These are phyloP conservation scores for Ameiurus melas DNA, from an alignment of 2,113 vertebrate species.

Conservation along the genomic window DNA sequence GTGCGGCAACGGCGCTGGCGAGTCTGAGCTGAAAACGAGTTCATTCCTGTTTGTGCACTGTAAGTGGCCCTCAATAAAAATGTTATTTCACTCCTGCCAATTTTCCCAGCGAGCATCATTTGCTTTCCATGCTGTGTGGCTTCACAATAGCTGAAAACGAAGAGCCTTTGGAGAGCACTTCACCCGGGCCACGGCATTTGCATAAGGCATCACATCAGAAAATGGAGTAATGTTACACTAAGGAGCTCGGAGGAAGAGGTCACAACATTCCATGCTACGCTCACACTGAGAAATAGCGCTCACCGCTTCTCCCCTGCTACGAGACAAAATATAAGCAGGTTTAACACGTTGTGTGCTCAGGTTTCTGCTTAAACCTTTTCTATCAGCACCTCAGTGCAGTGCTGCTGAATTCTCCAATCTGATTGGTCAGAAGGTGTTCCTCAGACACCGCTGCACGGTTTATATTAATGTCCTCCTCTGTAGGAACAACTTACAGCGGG, in stretches of 20 bases:
- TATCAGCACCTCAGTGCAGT: too few relatives aligned
- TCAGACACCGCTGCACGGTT: background rate
- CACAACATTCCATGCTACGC: background rate
- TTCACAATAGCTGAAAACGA: slow-evolving; percentile 31
- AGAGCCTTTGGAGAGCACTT: slow-evolving; percentile 29
- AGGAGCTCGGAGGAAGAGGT: slow-evolving; percentile 29
- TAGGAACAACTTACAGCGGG: background rate
- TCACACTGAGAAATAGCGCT: background rate
- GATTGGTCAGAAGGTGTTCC: background rate
- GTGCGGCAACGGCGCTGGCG: background rate
- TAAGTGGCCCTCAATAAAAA: slow-evolving; percentile 36
- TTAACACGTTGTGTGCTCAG: too few relatives aligned
- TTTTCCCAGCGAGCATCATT: slow-evolving; percentile 37
- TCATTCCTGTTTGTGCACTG: slow-evolving; percentile 29
- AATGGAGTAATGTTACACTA: slow-evolving; percentile 28
- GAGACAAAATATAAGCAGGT: background rate
- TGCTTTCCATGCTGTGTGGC: slow-evolving; percentile 19
- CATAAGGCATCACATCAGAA: slow-evolving; percentile 4
- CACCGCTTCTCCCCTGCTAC: background rate
- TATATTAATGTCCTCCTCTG: background rate
- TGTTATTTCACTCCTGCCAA: slow-evolving; percentile 43
- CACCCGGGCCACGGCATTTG: background rate
- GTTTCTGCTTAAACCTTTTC: background rate
- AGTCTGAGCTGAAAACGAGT: slow-evolving; percentile 3
- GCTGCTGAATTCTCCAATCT: too few relatives aligned